A percentile compares a stretch with the other conserved stretches of the same genome.
These are phyloP conservation scores for Coregonus suidteri DNA, from an alignment of 2,797 vertebrate species.

Conservation along the genomic window DNA sequence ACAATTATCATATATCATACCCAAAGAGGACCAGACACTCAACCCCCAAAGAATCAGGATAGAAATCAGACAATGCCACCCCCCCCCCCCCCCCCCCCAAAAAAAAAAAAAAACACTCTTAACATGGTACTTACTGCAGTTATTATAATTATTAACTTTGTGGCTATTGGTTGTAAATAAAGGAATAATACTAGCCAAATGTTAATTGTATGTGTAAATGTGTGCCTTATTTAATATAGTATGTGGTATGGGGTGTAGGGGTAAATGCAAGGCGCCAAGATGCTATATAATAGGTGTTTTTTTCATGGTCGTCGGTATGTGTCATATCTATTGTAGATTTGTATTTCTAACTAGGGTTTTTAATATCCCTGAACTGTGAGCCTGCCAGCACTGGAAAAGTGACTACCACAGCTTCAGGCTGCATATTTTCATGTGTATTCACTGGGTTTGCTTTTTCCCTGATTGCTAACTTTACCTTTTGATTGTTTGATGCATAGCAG, in stretches of 20 bases:
- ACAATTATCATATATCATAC: constrained; percentile 29
- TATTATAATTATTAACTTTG: constrained; percentile 73
- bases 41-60: constrained; percentile 13
- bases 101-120: constrained; percentile 41
- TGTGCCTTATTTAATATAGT: constrained; percentile 85
- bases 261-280: constrained; percentile 65
- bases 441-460: constrained; percentile 46
- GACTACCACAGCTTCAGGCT: constrained; percentile 56
- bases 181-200: constrained; percentile 86
- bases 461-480: constrained; percentile 48
- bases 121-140: constrained; percentile 63
- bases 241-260: constrained; percentile 68
- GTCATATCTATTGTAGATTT: constrained; percentile 74
- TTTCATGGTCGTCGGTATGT: constrained; percentile 61
- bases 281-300: constrained; percentile 69
- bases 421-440: constrained; percentile 52
- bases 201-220: constrained; percentile 87
- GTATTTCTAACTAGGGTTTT: constrained; percentile 56
- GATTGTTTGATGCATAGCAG: constrained; percentile 20
- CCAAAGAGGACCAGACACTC: constrained; percentile 46
- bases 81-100: not conserved
- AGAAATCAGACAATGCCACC: constrained; percentile 34
- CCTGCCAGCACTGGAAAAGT: constrained; percentile 46
- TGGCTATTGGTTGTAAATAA: constrained; percentile 84
- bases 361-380: constrained; percentile 67